Base-by-base conservation (phyloP, 23 tunicate genomes). In the Styela plicata region DNA sequence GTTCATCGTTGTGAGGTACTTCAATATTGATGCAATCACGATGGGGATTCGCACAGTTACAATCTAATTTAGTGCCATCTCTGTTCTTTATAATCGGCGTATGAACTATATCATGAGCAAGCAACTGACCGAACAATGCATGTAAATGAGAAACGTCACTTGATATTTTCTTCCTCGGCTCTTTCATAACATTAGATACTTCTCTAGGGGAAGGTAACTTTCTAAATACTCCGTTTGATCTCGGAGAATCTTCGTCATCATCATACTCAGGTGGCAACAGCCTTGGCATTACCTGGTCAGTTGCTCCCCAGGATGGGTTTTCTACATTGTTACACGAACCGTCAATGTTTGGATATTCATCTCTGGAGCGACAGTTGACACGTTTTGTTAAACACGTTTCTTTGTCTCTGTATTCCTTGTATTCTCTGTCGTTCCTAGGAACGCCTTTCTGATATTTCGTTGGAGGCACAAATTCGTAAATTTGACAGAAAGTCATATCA, bases 261-360 rank as follows among this genome's bases (percentile, higher is more conserved):
- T 88, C 90, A 62, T 94, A 94, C n/a, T 73, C 83, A 2, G 98
- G 74, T 0, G 89, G 84, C 32, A 94, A 34, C 34, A 94, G 57
- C 63, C 98, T 63, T 57, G 74, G 87, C 36, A 79, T 71, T 19
- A 87, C 64, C 25, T 82, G 57, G 21, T 69, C 3, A 0, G 94
- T 57, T 44, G 89, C 69, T 33, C 98, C 98, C 63, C 87, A 69
- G 52, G 94, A 84, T 67, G 67, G 63, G 79, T 94, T 82, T 20
- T 89, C 79, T 31, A 87, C 28, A 82, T 94, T 94, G 82, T 94
- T 94, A 36, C 98, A 94, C 2, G 87, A 74, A 25, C 94, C 98
- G 65, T 94, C 98, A 2, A 80, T 31, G 16, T 26, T 19, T 16
- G 80, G 85, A 52, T 74, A 82, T 16, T 24, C 31, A 19, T 37